Percentiles rank a stretch among this genome's conserved stretches.
phyloP scores from a whole-genome alignment of 2,113 vertebrate genomes.

The Saiga tatarica region DNA sequence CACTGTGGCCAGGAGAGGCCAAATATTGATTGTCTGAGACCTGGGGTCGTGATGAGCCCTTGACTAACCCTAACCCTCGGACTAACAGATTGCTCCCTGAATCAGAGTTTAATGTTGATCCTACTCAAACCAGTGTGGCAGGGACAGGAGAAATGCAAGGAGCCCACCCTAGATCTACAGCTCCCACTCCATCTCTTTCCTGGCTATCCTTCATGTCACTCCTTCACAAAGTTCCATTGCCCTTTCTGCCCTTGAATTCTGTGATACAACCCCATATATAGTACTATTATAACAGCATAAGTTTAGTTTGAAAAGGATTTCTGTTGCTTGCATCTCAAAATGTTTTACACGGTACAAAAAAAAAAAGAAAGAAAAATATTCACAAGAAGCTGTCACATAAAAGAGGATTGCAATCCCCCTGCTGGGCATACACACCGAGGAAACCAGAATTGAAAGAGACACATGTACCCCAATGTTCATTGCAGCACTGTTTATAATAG shows the following conservation, averaged over 20 bases:
- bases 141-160: neutral
- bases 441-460: too few relatives aligned
- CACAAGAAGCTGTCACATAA: neutral
- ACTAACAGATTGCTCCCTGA: neutral
- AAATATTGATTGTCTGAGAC: neutral
- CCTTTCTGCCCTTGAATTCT: neutral
- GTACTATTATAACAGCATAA: neutral
- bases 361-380: neutral
- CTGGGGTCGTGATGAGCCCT: neutral
- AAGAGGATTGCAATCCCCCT: too few relatives aligned
- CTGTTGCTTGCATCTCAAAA: neutral
- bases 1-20: neutral
- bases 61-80: neutral
- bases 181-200: neutral
- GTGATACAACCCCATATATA: neutral
- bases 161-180: neutral
- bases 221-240: neutral
- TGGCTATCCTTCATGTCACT: neutral
- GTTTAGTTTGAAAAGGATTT: neutral
- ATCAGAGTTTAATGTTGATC: neutral
- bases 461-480: too few relatives aligned
- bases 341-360: neutral
- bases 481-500: too few relatives aligned
- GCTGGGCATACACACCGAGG: too few relatives aligned
- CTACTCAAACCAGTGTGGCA: neutral